Evolutionary conservation across 1,140 invertebrate genomes (phyloP).

Genomic region (Drosophila ficusphila): DNA sequence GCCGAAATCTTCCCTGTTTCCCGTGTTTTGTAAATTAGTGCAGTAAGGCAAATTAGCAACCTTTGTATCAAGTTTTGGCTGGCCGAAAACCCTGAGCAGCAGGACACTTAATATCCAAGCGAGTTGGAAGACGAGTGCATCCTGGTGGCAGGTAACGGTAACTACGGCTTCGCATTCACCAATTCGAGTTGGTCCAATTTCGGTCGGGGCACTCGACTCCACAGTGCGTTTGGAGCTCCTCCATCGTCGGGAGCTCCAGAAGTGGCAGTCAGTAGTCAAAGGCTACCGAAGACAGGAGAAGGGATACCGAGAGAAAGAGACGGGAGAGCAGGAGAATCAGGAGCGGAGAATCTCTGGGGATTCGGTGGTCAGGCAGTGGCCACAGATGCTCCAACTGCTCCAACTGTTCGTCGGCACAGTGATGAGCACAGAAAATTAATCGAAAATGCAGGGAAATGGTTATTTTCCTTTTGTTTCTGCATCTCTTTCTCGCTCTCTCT

Average conservation of each 20-base stretch:
- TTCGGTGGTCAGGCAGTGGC: conserved; percentile 50
- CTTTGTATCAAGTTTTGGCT: background rate
- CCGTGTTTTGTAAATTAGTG: background rate
- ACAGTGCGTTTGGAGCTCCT: conserved; percentile 6
- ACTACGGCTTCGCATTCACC: background rate
- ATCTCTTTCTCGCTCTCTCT: background rate
- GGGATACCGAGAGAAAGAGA: background rate
- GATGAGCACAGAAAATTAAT: conserved; percentile 77
- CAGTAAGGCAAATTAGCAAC: too few species aligned
- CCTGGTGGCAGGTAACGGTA: background rate
- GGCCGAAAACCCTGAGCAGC: too few species aligned
- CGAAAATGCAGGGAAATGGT: conserved; percentile 77
- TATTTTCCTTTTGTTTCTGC: conserved; percentile 67
- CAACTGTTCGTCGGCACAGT: conserved; percentile 41
- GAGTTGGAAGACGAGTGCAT: background rate
- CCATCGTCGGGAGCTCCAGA: conserved; percentile 10
- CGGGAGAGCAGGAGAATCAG: conserved; percentile 9
- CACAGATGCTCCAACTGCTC: conserved; percentile 57
- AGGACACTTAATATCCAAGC: background rate
- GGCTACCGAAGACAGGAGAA: conserved; percentile 2
- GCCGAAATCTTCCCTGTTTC: background rate
- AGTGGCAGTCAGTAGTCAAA: conserved; percentile 24
- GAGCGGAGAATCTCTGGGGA: conserved; percentile 50
- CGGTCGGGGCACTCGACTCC: background rate
- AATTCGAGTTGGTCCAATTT: background rate